These are phyloP conservation scores for Ceratothoa steindachneri DNA, from an alignment of 2,888 invertebrate genomes.

Conservation along the genomic window DNA sequence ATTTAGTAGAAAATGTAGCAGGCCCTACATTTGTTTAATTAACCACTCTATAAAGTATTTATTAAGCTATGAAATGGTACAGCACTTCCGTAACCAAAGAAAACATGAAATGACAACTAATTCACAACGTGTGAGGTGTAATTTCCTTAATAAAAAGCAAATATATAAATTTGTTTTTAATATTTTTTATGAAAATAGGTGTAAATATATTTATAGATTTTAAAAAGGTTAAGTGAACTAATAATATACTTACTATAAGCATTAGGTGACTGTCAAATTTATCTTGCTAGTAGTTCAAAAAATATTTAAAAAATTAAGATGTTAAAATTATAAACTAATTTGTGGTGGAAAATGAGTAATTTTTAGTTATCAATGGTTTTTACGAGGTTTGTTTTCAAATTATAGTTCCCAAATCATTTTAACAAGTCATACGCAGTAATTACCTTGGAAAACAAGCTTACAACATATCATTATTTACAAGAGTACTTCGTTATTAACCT, in stretches of 20 bases:
- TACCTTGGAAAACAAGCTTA: not conserved
- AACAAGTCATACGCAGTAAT: not conserved
- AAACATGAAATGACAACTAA: not conserved
- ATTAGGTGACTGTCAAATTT: not conserved
- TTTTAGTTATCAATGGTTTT: too few relatives aligned
- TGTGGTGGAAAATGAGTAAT: too few relatives aligned
- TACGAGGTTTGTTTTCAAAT: too few relatives aligned
- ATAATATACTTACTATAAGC: not conserved
- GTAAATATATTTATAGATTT: not conserved
- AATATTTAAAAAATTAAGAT: too few relatives aligned
- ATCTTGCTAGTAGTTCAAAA: not conserved
- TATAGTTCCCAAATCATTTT: too few relatives aligned
- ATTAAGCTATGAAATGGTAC: not conserved
- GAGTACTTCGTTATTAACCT: too few relatives aligned
- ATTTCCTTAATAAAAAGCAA: not conserved
- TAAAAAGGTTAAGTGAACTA: not conserved
- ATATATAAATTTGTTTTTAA: not conserved
- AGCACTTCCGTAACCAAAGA: not conserved
- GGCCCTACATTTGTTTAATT: not conserved
- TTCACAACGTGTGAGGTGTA: not conserved
- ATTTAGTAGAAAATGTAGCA: not conserved
- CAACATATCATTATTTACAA: not conserved
- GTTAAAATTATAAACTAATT: too few relatives aligned
- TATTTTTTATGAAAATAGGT: not conserved
- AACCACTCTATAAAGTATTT: not conserved